A percentile compares a stretch with the other conserved stretches of the same genome.
Evolutionary conservation across 2,113 vertebrate genomes (phyloP).

Genomic region (Ceuthmochares aereus): DNA sequence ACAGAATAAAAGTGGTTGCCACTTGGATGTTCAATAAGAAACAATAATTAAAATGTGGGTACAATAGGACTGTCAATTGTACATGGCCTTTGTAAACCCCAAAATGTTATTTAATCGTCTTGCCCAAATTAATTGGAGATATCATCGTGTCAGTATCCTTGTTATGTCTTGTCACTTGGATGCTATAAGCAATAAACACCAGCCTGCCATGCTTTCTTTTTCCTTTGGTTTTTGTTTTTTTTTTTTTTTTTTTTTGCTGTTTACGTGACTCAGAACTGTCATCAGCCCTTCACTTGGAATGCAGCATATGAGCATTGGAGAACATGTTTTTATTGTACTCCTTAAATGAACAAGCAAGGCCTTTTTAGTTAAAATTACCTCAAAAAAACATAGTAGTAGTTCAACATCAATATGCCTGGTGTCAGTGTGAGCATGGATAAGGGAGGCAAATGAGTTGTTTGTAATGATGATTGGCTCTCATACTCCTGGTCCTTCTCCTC

Average conservation of each 20-base stretch:
- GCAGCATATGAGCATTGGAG: neutral
- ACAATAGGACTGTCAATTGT: neutral
- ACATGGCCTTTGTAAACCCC: neutral
- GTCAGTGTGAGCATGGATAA: neutral
- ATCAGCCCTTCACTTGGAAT: neutral
- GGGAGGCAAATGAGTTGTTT: neutral
- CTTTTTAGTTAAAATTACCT: neutral
- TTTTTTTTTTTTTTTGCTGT: neutral
- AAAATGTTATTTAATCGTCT: neutral
- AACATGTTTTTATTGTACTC: neutral
- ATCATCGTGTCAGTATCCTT: neutral
- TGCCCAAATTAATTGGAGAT: neutral
- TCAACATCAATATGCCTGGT: neutral
- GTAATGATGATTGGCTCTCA: neutral
- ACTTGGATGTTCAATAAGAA: neutral
- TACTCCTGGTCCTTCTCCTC: neutral
- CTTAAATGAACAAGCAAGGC: neutral
- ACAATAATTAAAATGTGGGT: neutral
- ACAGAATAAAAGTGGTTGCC: neutral
- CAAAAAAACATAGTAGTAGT: neutral
- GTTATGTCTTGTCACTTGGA: neutral
- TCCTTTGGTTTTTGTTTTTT: neutral
- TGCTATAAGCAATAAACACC: neutral
- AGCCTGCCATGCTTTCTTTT: neutral
- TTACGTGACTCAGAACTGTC: neutral